Conservation (phyloP, 2,797 vertebrate species). For the Catharus ustulatus region DNA sequence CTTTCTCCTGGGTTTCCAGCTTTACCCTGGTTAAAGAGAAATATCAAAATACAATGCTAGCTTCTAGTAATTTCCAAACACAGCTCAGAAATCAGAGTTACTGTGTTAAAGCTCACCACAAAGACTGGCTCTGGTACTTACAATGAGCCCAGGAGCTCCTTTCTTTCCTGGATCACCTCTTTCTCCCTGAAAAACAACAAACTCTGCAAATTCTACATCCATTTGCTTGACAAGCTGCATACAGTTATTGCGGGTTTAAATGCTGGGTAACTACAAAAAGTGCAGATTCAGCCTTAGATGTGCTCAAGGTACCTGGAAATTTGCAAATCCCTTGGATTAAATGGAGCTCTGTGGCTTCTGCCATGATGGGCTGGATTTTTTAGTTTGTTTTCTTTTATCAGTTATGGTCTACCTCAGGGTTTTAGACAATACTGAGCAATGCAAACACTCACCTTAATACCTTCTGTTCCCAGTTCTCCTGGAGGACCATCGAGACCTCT, state of each 20-base stretch:
- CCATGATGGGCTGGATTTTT: not conserved
- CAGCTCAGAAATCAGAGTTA: not conserved
- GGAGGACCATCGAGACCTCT: conserved; percentile 86
- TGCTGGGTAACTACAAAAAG: not conserved
- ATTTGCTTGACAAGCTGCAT: not conserved
- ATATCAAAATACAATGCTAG: not conserved
- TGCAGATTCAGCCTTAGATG: not conserved
- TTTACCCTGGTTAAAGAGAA: conserved; percentile 84
- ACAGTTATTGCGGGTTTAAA: not conserved
- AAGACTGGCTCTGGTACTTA: conserved; percentile 75
- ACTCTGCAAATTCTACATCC: not conserved
- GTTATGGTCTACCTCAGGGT: not conserved
- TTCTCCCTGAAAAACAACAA: conserved; percentile 86
- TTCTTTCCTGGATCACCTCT: conserved; percentile 85
- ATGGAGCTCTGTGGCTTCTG: not conserved
- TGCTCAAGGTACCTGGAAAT: not conserved
- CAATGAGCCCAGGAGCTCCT: conserved; percentile 86
- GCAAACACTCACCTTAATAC: conserved; percentile 85
- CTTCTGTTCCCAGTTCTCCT: conserved; percentile 88
- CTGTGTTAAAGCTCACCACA: not conserved
- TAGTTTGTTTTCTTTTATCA: not conserved
- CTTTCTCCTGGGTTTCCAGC: conserved; percentile 88
- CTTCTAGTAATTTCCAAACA: conserved; percentile 4
- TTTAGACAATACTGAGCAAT: not conserved
- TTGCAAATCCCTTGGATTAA: not conserved